Conservation (phyloP, 2,888 invertebrate genomes). For the Xiphydria camelus region DNA sequence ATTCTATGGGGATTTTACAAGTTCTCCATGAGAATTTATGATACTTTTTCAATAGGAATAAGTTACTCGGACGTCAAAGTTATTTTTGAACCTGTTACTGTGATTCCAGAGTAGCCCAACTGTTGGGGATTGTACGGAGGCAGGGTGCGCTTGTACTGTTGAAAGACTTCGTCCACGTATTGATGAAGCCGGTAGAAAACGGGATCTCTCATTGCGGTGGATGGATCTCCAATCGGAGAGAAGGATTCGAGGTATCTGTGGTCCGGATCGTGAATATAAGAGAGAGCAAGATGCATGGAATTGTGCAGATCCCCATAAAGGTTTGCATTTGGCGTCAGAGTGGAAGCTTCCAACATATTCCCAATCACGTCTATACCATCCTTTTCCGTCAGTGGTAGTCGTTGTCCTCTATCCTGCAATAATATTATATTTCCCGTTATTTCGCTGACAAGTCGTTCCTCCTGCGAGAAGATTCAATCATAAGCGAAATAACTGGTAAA, state of each 20-base stretch:
- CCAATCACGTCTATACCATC: constrained; percentile 50
- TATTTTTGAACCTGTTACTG: constrained; percentile 56
- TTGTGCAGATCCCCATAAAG: constrained; percentile 48
- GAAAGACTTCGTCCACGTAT: constrained; percentile 48
- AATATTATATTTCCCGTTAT: background rate
- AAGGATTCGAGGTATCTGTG: constrained; percentile 36
- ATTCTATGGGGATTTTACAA: too few species aligned
- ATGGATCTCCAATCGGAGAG: constrained; percentile 44
- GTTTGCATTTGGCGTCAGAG: constrained; percentile 27
- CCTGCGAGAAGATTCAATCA: background rate
- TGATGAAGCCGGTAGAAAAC: constrained; percentile 52
- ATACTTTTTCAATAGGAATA: too few species aligned
- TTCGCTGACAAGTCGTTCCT: background rate
- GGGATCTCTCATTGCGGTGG: constrained; percentile 53
- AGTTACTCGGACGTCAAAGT: too few species aligned
- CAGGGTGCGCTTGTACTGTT: constrained; percentile 65
- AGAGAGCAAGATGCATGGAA: constrained; percentile 43
- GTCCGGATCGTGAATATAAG: constrained; percentile 46
- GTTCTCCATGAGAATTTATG: too few species aligned
- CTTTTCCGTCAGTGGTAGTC: constrained; percentile 35
- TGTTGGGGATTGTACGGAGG: constrained; percentile 64
- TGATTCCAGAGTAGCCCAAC: constrained; percentile 66
- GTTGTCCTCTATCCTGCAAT: constrained; percentile 25
- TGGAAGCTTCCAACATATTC: constrained; percentile 44
- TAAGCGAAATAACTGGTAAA: background rate